Evolutionary conservation across 2,113 vertebrate genomes (phyloP), one percentile per base, ranked within the genome.

Genomic region (Pelecanoides urinatrix): DNA sequence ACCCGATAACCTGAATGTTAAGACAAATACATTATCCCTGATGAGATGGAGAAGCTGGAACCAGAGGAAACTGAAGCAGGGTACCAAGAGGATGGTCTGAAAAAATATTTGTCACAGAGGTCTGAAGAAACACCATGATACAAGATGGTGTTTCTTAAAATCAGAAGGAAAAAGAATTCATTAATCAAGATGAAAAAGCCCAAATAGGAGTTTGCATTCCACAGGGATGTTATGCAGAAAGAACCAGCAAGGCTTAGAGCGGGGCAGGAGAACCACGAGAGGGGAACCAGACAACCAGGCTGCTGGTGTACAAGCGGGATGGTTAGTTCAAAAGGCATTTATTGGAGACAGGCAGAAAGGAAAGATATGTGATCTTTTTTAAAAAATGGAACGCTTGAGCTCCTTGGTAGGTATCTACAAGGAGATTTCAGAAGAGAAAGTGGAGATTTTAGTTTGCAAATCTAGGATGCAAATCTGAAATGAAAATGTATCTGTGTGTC

Each of bases 341-440:
- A 5, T 2, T 22, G 52, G 55, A 52, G 16, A 32, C 10, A 13
- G 59, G 59, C 27, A 44, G 65, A 16, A 66, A 45, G 0, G 6
- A 8, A n/a, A 13, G 27, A 19, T 3, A 5, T 2, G 7, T 6
- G 32, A 3, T 13, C 34, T 17, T 55, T 27, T 30, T 12, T 0
- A 7, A n/a, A 38, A 78, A 53, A 3, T 4, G 7, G 6, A 36
- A 27, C 1, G 22, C 9, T 27, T 12, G 26, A 62, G 45, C 15
- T 38, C 50, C 73, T 58, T 1, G 1, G 36, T 5, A 8, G 36
- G 44, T 3, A 2, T 4, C 11, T 17, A 6, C 42, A 22, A 25
- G 53, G 70, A 36, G 40, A 45, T 27, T 3, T 25, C 75, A 49
- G 42, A 50, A 50, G 79, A 34, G 6, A 10, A 79, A 88, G 67